Base-by-base conservation (phyloP, 2,888 invertebrate genomes). In the Nineta flava region DNA sequence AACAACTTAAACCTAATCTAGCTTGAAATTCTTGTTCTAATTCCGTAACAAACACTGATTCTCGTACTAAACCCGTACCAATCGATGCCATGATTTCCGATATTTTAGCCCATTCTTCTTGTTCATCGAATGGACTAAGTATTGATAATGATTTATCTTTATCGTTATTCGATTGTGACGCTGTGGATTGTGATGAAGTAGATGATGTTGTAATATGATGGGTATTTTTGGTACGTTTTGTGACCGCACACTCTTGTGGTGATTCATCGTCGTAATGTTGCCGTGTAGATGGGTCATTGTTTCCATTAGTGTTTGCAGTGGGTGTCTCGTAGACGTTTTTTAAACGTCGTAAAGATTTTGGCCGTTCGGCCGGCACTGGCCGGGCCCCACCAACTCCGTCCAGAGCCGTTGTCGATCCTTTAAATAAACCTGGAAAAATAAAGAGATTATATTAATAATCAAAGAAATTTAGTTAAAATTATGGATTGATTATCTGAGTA, bases 81-180 rank as follows among this genome's bases (percentile, higher is more conserved):
- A 95, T 90, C 2, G 91, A 88, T 42, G 91, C 91, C 83, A 95
- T 88, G 60, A 94, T 94, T 69, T 93, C 91, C 46, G 90, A 88
- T 60, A 95, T 93, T 70, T 93, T 90, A 19, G 90, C 90, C 90
- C 95, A 94, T 71, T 95, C 94, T 69, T 92, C 91, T 69, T 87
- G 82, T 64, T 93, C 92, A 71, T 93, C 90, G 66, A 91, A 91
- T 2, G 91, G 90, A 62, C 88, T 90, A 58, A 92, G 75, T 57
- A 87, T 76, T 50, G 75, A 73, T 54, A 73, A 66, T 21, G 72
- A 68, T 52, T 71, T 70, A 55, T 69, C 65, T 60, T 66, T 64
- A 50, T 64, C 61, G 64, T 52, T 63, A 65, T 52, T 67, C 65
- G 10, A 64, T 64, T 52, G 64, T 64, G 35, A 50, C 19, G 55